Evolutionary conservation across 2,888 invertebrate genomes (phyloP), one percentile per base, ranked within the genome.

Genomic region (Tenthredo scrophulariae): DNA sequence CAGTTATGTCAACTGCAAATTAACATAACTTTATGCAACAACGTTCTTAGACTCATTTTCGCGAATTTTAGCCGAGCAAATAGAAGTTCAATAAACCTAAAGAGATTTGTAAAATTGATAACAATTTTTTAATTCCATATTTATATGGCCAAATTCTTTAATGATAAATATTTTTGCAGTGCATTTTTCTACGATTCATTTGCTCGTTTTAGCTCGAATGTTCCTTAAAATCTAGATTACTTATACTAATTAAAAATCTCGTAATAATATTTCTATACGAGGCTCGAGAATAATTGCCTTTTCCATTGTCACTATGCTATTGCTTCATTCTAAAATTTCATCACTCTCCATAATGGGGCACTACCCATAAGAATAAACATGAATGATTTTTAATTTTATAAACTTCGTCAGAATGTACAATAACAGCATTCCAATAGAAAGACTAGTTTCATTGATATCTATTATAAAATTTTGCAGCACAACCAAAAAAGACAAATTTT

Each of bases 1-100:
- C 92, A 86, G 87, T 94, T 87, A 89, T 94, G 6, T 70, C 82
- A 46, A 4, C 22, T n/a, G 2, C 67, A 33, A 26, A 85, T 70
- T 37, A 70, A 54, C 54, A 43, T n/a, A 84, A 79, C 50, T 62
- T 37, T 4, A 62, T 26, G 18, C 9, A 77, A 54, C 13, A 62
- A 58, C 62, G 26, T 54, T 54, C 1, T 43, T 43, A 13, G 40
- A 80, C 22, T 43, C 62, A 80, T 62, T 40, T 10, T 54, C 18
- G 2, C n/a, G 15, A 74, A 29, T 74, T 74, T 15, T 3, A 40
- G 72, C 37, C 10, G n/a, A 72, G 7, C 40, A 37, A n/a, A 22
- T n/a, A 0, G 5, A 74, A 26, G 26, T 74, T 40, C 22, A 67
- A 33, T 33, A 33, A 67, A 67, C 33, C 33, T 67, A 0, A 15